Evolutionary conservation across 2,797 vertebrate genomes (phyloP), one percentile per base, ranked within the genome.

Genomic region (Mormyrops attenuatus): DNA sequence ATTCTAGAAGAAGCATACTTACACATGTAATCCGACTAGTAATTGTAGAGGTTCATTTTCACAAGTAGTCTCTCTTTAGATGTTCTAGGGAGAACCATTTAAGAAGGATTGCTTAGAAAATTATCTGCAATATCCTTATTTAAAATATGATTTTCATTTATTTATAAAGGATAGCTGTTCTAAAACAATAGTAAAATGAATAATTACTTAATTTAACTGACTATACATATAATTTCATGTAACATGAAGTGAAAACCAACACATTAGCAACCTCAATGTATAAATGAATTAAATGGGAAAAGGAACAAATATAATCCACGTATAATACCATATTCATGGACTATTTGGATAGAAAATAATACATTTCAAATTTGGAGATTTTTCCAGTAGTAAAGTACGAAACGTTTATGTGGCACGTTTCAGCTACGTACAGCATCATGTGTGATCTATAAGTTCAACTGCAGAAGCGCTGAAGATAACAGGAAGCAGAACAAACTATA

Each of bases 181-280:
- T 8, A 41, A 44, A 80, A 34, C 26, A 30, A 73, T 38, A 73
- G 38, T n/a, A 80, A 80, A 80, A 80, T 80, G 44, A 44, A 44
- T 80, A 7, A 44, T n/a, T 44, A n/a, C 34, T 77, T 66, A 26
- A 57, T 66, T 30, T 47, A n/a, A 85, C 20, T 89, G 93, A 90
- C 90, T 91, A 92, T 90, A 90, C 90, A 38, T 77, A 77, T 44
- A 80, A 69, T 34, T 15, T 69, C 66, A 69, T 69, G 66, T 69
- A 69, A 69, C 63, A 69, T 69, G 3, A 30, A 69, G 63, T 69
- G 63, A 34, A 69, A 69, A 34, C 63, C 63, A 69, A 66, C 57
- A 26, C n/a, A 63, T 63, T 63, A 63, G n/a, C 7, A 26, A 63
- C 57, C 57, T 13, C 22, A 73, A 73, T 73, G 22, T 73, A 4